phyloP scores from a whole-genome alignment of 2,113 vertebrate species.

The Helogale parvula region DNA sequence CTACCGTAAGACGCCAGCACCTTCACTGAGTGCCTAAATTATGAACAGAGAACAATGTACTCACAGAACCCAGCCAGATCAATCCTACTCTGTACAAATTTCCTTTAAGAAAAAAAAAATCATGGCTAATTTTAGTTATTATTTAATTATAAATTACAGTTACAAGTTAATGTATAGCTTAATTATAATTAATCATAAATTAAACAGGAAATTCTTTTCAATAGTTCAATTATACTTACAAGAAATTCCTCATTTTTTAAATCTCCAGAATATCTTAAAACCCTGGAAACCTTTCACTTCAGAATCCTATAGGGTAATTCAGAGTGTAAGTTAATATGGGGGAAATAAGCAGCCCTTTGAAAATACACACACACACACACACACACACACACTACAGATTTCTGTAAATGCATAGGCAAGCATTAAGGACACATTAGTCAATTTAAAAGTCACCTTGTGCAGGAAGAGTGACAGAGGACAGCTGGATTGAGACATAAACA shows the following conservation, averaged over 20 bases:
- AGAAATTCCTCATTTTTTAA: background rate
- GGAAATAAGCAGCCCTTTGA: background rate
- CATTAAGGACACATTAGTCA: background rate
- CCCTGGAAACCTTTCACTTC: background rate
- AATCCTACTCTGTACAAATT: background rate
- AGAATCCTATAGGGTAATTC: background rate
- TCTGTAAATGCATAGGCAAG: background rate
- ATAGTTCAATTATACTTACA: background rate
- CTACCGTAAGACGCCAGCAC: background rate
- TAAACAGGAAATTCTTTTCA: background rate
- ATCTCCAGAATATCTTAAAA: background rate
- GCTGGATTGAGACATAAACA: constrained; percentile 29
- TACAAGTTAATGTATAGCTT: background rate
- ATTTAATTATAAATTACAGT: background rate
- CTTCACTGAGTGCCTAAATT: background rate
- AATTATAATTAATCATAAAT: background rate
- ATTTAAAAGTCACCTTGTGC: background rate
- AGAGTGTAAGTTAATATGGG: background rate
- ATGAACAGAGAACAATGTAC: background rate
- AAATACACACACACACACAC: background rate
- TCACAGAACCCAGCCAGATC: background rate
- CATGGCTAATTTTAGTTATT: background rate
- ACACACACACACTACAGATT: background rate
- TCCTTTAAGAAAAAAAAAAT: background rate
- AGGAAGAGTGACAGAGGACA: background rate